Percentiles rank a stretch among this genome's conserved stretches.
Evolutionary conservation across 2,113 vertebrate species (phyloP).

Genomic region (Heloderma charlesbogerti): DNA sequence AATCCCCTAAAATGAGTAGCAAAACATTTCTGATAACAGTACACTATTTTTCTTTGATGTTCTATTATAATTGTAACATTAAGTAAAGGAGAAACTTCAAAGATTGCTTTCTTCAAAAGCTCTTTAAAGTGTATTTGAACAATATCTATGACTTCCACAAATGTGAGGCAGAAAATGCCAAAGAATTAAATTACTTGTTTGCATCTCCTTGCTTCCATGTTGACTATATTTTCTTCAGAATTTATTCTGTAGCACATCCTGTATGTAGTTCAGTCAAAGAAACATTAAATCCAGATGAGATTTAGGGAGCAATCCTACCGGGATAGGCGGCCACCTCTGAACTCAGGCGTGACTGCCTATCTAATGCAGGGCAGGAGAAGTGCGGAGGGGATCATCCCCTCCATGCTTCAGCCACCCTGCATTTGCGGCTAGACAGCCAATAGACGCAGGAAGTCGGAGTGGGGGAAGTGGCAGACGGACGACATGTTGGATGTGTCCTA

Average conservation of each 20-base stretch:
- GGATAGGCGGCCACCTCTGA: no score
- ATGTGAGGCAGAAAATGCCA: constrained; percentile 72
- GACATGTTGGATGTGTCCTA: no score
- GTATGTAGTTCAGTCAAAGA: constrained; percentile 70
- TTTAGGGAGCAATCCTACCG: no score
- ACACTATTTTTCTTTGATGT: constrained; percentile 71
- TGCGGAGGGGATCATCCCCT: no score
- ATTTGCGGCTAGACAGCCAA: no score
- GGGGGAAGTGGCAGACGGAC: no score
- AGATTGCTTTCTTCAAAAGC: constrained; percentile 72
- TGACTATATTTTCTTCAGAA: constrained; percentile 73
- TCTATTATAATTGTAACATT: constrained; percentile 71
- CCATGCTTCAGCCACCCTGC: no score
- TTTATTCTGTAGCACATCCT: constrained; percentile 72
- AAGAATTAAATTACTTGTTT: constrained; percentile 72
- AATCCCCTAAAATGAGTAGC: constrained; percentile 72
- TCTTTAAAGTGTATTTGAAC: constrained; percentile 71
- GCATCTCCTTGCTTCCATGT: constrained; percentile 65
- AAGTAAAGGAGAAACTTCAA: constrained; percentile 71
- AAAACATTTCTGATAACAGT: constrained; percentile 68
- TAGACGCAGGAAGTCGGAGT: no score
- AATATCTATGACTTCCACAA: constrained; percentile 69
- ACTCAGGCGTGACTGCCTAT: no score
- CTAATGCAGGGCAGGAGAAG: no score
- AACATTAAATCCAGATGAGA: constrained; percentile 73